These are phyloP conservation scores for Paguma larvata DNA, from an alignment of 2,797 vertebrate species.

Conservation along the genomic window DNA sequence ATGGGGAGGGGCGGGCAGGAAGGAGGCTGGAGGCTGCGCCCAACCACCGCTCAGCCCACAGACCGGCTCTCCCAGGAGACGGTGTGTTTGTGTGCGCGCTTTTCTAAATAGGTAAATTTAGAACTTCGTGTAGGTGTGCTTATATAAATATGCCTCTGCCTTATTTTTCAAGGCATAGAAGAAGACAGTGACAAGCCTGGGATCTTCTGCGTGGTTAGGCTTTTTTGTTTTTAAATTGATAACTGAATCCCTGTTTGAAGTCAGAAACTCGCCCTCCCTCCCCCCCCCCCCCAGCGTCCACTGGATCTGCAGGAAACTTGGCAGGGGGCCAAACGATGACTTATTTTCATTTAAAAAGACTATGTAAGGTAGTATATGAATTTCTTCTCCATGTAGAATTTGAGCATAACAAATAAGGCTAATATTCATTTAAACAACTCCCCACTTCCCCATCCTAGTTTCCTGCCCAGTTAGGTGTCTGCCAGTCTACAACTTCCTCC, in stretches of 20 bases:
- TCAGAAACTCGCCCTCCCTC: not conserved
- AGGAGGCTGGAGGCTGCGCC: rapidly evolving
- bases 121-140: not conserved
- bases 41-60: not conserved
- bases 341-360: not conserved
- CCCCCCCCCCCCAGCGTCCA: not conserved
- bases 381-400: not conserved
- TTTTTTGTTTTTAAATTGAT: not conserved
- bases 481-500: not conserved
- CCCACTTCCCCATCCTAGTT: not conserved
- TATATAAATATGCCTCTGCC: not conserved
- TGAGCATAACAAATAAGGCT: not conserved
- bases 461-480: not conserved
- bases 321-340: not conserved
- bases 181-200: not conserved
- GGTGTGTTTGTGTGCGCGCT: not conserved
- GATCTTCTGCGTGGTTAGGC: not conserved
- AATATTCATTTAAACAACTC: not conserved
- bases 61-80: rapidly evolving
- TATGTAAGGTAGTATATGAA: not conserved
- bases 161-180: conserved; percentile 1
- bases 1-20: rapidly evolving
- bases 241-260: not conserved
- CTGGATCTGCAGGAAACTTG: not conserved
- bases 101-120: not conserved